Evolutionary conservation across 2,888 invertebrate species (phyloP).

Genomic region (Macaria liturata): DNA sequence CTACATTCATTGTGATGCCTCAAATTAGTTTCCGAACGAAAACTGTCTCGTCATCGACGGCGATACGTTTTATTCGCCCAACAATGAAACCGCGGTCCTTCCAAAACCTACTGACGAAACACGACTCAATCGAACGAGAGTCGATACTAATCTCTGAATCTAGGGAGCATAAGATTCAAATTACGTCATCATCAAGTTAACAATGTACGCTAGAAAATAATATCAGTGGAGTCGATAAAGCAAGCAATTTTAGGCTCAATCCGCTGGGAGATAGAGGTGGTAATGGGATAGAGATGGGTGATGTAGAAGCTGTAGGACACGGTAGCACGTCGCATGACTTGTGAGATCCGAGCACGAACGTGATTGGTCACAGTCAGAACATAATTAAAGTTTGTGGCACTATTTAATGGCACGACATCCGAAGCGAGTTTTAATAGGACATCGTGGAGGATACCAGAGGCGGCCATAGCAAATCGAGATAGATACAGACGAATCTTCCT

Average conservation of each 20-base stretch:
- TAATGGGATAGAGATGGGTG: constrained; percentile 46
- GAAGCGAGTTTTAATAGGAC: constrained; percentile 79
- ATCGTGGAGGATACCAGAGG: constrained; percentile 74
- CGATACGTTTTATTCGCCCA: constrained; percentile 76
- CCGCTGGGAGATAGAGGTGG: constrained; percentile 29
- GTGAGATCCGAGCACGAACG: constrained; percentile 80
- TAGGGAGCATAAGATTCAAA: constrained; percentile 58
- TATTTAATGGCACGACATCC: constrained; percentile 80
- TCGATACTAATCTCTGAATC: constrained; percentile 42
- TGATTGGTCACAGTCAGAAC: constrained; percentile 82
- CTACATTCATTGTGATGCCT: constrained; percentile 69
- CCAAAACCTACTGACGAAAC: constrained; percentile 55
- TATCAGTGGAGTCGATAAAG: constrained; percentile 44
- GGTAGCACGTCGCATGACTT: constrained; percentile 82
- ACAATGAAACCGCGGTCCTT: constrained; percentile 79
- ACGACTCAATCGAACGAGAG: constrained; percentile 56
- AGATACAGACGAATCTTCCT: constrained; percentile 35
- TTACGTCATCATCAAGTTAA: constrained; percentile 54
- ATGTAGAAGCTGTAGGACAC: constrained; percentile 62
- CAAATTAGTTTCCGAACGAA: constrained; percentile 80
- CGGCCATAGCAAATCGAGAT: constrained; percentile 68
- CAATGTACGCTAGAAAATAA: constrained; percentile 57
- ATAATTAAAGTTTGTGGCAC: constrained; percentile 83
- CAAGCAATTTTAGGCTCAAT: constrained; percentile 57
- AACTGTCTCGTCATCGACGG: constrained; percentile 75